Base-by-base conservation (phyloP, 2,888 invertebrate species). In the Eilema depressum region DNA sequence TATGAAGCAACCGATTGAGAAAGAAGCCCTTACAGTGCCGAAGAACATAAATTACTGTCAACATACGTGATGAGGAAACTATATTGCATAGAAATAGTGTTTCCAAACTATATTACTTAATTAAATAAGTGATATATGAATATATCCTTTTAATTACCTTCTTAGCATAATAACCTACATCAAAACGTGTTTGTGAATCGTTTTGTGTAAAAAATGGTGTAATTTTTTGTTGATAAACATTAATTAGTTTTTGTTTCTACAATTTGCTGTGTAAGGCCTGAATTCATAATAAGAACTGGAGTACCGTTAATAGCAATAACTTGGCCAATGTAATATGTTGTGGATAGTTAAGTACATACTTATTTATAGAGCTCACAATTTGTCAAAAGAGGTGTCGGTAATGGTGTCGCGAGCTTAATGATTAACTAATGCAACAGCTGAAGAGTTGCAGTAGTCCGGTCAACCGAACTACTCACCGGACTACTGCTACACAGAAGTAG, bases 81-180 rank as follows among this genome's bases (percentile, higher is more conserved):
- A 41, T 60, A 59, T 69, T 63, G 25, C 63, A 62, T 64, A 59
- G 41, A 60, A 26, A 63, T 33, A 20, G n/a, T 62, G 10, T 74
- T 80, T 63, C 65, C n/a, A 64, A 79, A 73, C 47, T 11, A 12
- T 28, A 60, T 78, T 72, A 60, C 41, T 68, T 57, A 75, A 68
- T 68, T 53, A 26, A 59, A 64, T 66, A 17, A 41, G 60, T 70
- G 65, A 65, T 70, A 37, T 71, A 71, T 63, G 59, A 73, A 41
- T 62, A 56, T 60, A 71, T 68, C 53, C 63, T 11, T 23, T n/a
- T 30, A 67, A 67, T 65, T 56, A 20, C 47, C 59, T 71, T 62
- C 37, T 66, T 66, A 57, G 57, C 66, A 66, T 20, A 57, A 66
- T 66, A 57, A 57, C 66, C 56, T 66, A 66, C 57, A 66, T 57